Evolutionary conservation across 53 echinoderm and acorn worm species (phyloP).

Genomic region (Astropecten irregularis): DNA sequence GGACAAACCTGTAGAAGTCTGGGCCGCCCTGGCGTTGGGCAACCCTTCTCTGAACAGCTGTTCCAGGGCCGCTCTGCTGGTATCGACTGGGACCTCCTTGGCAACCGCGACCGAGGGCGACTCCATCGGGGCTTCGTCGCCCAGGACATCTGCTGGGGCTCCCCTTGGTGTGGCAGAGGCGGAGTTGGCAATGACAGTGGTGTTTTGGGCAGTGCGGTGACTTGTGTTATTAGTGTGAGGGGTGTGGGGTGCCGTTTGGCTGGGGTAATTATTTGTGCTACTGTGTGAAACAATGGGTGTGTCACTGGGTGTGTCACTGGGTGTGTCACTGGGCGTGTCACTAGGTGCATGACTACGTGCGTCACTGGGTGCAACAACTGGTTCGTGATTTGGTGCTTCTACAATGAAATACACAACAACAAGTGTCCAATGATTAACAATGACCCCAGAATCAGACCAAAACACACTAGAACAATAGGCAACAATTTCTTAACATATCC

Average conservation of each 20-base stretch:
- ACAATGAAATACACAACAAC: neutral
- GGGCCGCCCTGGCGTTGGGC: slow-evolving; percentile 17
- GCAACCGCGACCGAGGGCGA: neutral
- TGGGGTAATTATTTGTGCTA: too few species aligned
- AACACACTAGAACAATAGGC: too few species aligned
- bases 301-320: neutral
- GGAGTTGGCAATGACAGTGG: neutral
- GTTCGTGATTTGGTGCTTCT: slow-evolving; percentile 18
- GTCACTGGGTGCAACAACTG: slow-evolving; percentile 1
- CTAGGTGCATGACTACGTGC: neutral
- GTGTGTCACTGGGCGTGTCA: slow-evolving; percentile 17
- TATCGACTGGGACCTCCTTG: neutral
- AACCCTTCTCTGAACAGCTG: slow-evolving; percentile 16
- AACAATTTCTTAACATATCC: too few species aligned
- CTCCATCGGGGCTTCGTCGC: slow-evolving; percentile 47
- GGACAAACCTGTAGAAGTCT: slow-evolving; percentile 46
- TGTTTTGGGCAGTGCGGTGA: neutral
- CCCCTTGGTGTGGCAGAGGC: neutral
- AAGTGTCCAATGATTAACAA: neutral
- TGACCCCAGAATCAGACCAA: too few species aligned
- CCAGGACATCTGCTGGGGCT: neutral
- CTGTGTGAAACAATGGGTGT: neutral
- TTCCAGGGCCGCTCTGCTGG: neutral
- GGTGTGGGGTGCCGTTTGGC: slow-evolving; percentile 31
- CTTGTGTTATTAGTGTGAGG: slow-evolving; percentile 9